These are phyloP conservation scores for Fistularia commersonii DNA, from an alignment of 2,797 vertebrate species.

Conservation along the genomic window DNA sequence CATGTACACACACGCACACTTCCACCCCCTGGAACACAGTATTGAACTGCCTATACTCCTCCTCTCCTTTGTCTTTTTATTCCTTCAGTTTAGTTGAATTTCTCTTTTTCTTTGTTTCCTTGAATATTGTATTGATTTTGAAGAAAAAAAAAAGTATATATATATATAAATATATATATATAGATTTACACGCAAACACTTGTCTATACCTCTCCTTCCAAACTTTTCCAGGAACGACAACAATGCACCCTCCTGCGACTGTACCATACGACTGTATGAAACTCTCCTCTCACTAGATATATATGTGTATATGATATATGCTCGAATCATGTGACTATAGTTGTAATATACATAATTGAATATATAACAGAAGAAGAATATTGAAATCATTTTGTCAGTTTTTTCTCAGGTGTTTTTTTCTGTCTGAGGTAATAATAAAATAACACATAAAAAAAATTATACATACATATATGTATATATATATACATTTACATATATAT, in stretches of 20 bases:
- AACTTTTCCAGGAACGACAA: conserved; percentile 59
- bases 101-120: conserved; percentile 44
- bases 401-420: conserved; percentile 69
- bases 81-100: conserved; percentile 44
- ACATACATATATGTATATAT: neutral
- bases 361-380: conserved; percentile 60
- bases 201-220: conserved; percentile 69
- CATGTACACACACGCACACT: conserved; percentile 25
- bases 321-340: conserved; percentile 78
- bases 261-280: conserved; percentile 75
- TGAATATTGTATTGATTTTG: conserved; percentile 55
- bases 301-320: conserved; percentile 77
- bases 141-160: neutral
- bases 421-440: conserved; percentile 59
- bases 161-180: neutral
- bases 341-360: conserved; percentile 78
- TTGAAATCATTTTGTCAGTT: conserved; percentile 66
- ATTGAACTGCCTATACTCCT: conserved; percentile 65
- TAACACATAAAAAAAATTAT: conserved; percentile 40
- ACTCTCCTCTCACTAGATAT: conserved; percentile 76
- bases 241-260: conserved; percentile 71
- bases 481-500: too few relatives aligned
- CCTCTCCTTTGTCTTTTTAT: conserved; percentile 56
- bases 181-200: conserved; percentile 59
- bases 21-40: conserved; percentile 37